Base-by-base conservation (phyloP, 2,113 vertebrate species). In the Oreochromis spilurus region DNA sequence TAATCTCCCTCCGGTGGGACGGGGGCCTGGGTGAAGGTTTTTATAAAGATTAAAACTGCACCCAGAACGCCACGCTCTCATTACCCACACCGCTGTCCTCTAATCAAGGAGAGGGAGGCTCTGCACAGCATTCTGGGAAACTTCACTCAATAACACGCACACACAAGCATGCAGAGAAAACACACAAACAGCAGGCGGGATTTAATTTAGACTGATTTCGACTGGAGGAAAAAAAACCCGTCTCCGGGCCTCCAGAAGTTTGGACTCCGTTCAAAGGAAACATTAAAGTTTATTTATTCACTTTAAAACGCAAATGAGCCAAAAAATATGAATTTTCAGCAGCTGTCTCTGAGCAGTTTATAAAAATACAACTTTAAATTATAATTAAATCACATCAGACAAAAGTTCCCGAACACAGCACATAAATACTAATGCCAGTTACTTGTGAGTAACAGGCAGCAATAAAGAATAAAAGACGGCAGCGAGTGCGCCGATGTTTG, bases 1-100 rank as follows among this genome's bases (percentile, higher is more conserved):
- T 98, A 98, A 98, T 99, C 98, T 98, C 96, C 97, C 95, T 97
- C 94, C 95, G 95, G 72, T 77, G 91, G 95, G 92, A 94, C 84
- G 57, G 88, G 89, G 92, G 87, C 80, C 91, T 92, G 93, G 92
- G 92, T 94, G 14, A 57, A 96, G 93, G 85, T 97, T 97, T 94
- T 96, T 96, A 93, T 88, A 94, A 95, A 96, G 95, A 97, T 96
- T 96, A 96, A 96, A 97, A 94, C 92, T 91, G 87, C 93, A 92
- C 58, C 89, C 92, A 85, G 77, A 91, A 89, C 85, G 65, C 83
- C n/a, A 6, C 21, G 70, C 86, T 85, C 80, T 90, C 85, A 93
- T 94, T 94, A 94, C 90, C 88, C 91, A 93, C 90, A 87, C 84
- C 26, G 84, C 93, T 84, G 90, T 94, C 84, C 92, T 94, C 88